Evolutionary conservation across 2,113 vertebrate species (phyloP).

Genomic region (Chionis minor): DNA sequence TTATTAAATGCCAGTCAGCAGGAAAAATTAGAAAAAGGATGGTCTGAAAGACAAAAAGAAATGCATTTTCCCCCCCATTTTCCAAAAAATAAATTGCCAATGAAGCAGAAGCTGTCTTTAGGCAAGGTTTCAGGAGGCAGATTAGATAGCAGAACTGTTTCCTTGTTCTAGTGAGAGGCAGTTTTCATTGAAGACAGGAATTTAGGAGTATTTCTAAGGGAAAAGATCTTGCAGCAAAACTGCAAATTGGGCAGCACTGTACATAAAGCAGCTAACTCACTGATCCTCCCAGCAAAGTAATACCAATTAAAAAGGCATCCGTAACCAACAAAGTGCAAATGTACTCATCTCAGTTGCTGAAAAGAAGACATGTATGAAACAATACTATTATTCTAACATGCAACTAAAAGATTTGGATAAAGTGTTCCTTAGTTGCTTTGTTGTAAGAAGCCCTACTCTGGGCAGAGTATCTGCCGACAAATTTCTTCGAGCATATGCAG

Average conservation of each 20-base stretch:
- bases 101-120: constrained; percentile 29
- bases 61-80: constrained; percentile 5
- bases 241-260: not conserved
- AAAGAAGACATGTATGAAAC: not conserved
- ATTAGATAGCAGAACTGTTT: constrained; percentile 49
- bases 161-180: constrained; percentile 32
- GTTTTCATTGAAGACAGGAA: constrained; percentile 47
- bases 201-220: constrained; percentile 40
- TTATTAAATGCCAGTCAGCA: constrained; percentile 37
- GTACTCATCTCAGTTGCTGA: not conserved
- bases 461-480: not conserved
- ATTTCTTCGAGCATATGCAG: not conserved
- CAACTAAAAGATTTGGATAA: not conserved
- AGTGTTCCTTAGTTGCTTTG: not conserved
- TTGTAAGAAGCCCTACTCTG: not conserved
- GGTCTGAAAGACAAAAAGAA: constrained; percentile 1
- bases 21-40: constrained; percentile 38
- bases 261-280: not conserved
- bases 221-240: constrained; percentile 43
- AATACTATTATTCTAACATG: not conserved
- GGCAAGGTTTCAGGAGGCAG: constrained; percentile 41
- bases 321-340: not conserved
- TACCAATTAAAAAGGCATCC: constrained; percentile 27
- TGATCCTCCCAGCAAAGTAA: constrained; percentile 50
- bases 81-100: constrained; percentile 36